phyloP scores from a whole-genome alignment of 2,113 vertebrate species.

The Ailurus styani region DNA sequence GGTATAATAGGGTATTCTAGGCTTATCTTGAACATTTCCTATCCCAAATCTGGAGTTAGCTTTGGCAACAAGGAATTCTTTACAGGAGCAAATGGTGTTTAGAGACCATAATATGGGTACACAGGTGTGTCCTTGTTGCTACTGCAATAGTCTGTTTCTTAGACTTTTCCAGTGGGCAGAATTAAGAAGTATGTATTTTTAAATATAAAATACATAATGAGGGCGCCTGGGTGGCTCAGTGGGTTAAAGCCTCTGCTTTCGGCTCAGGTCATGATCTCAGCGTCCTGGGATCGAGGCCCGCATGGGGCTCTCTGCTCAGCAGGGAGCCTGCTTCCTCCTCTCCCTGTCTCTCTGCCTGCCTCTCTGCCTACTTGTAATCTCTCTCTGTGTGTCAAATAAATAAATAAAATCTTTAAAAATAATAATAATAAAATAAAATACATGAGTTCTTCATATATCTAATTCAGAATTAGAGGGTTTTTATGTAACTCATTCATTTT shows the following conservation, averaged over 20 bases:
- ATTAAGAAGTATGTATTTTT: background rate
- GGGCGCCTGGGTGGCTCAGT: too few species aligned
- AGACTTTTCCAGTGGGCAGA: background rate
- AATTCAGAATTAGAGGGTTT: background rate
- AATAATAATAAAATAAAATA: too few species aligned
- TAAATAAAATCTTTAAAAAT: background rate
- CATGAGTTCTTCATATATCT: background rate
- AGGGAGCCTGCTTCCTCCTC: too few species aligned
- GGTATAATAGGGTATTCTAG: background rate
- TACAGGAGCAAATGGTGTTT: background rate
- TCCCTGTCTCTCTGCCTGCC: too few species aligned
- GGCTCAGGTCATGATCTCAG: too few species aligned
- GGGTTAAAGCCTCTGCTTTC: too few species aligned
- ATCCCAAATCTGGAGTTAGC: background rate
- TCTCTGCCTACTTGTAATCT: too few species aligned
- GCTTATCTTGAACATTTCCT: background rate
- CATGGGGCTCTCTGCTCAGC: too few species aligned
- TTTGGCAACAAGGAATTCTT: background rate
- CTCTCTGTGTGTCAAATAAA: too few species aligned
- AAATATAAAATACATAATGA: background rate
- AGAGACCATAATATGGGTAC: background rate
- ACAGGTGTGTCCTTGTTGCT: background rate
- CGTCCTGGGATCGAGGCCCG: too few species aligned
- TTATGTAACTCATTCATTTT: constrained; percentile 18
- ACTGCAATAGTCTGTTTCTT: background rate